phyloP scores from a whole-genome alignment of 1,140 invertebrate species.

The Choristoneura fumiferana region DNA sequence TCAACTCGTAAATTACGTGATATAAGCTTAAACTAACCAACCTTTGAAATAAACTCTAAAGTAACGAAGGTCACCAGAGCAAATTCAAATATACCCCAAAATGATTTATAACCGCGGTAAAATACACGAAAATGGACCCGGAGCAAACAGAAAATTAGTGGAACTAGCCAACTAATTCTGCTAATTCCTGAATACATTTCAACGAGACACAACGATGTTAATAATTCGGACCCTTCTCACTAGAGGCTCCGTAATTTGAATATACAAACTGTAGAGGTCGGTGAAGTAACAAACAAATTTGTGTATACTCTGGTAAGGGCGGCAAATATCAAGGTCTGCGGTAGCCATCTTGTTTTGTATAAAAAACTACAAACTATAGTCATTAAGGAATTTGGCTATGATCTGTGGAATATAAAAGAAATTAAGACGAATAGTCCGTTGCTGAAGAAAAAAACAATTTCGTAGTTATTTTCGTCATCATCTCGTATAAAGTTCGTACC shows the following conservation, averaged over 20 bases:
- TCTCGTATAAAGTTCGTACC: too few species aligned
- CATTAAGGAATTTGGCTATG: too few species aligned
- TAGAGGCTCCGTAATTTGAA: not conserved
- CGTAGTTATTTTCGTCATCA: too few species aligned
- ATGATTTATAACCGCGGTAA: not conserved
- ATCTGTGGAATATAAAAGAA: too few species aligned
- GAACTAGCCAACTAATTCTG: constrained; percentile 2
- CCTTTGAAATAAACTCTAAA: constrained; percentile 4
- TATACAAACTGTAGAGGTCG: not conserved
- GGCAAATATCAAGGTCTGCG: too few species aligned
- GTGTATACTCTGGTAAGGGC: not conserved
- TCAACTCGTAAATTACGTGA: not conserved
- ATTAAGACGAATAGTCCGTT: too few species aligned
- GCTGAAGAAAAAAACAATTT: too few species aligned
- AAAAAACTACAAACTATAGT: not conserved
- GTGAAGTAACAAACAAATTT: not conserved
- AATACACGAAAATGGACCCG: not conserved
- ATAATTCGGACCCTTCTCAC: constrained; percentile 7
- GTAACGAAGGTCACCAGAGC: not conserved
- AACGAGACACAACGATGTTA: not conserved
- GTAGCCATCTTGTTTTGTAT: not conserved
- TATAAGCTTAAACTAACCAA: not conserved
- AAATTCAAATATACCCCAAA: not conserved
- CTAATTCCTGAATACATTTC: constrained; percentile 9
- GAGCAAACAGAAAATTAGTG: not conserved